A percentile compares a stretch with the other conserved stretches of the same genome.
phyloP scores from a whole-genome alignment of 2,888 invertebrate genomes.

The Eristalinus aeneus region DNA sequence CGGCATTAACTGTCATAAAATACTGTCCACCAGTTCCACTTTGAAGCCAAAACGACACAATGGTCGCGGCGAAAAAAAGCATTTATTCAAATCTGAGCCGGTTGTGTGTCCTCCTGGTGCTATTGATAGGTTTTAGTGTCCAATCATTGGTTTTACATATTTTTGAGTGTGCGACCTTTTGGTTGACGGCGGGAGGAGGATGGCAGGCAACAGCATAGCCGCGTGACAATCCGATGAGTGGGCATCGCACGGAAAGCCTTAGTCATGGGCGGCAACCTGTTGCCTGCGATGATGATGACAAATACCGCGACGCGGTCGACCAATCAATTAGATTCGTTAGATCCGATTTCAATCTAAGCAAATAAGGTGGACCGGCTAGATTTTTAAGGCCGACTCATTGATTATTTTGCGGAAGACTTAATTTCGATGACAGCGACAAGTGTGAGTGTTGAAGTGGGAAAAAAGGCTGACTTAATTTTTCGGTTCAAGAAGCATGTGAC shows the following conservation, averaged over 20 bases:
- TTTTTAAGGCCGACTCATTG: background rate
- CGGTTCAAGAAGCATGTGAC: no score
- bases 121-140: background rate
- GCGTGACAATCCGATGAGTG: background rate
- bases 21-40: background rate
- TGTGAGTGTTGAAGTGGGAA: background rate
- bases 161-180: background rate
- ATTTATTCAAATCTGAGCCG: background rate
- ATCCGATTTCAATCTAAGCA: background rate
- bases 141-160: background rate
- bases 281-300: background rate
- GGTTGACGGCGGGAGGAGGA: background rate
- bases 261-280: background rate
- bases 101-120: background rate
- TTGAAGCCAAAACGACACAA: background rate
- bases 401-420: background rate
- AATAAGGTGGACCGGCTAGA: background rate
- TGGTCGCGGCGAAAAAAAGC: background rate
- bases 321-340: background rate
- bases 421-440: background rate
- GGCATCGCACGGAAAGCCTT: background rate
- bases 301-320: background rate
- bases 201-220: background rate
- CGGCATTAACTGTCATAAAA: background rate
- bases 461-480: no score